Percentiles rank a stretch among this genome's conserved stretches.
Conservation (phyloP, 2,888 invertebrate genomes). For the Euplexia lucipara region DNA sequence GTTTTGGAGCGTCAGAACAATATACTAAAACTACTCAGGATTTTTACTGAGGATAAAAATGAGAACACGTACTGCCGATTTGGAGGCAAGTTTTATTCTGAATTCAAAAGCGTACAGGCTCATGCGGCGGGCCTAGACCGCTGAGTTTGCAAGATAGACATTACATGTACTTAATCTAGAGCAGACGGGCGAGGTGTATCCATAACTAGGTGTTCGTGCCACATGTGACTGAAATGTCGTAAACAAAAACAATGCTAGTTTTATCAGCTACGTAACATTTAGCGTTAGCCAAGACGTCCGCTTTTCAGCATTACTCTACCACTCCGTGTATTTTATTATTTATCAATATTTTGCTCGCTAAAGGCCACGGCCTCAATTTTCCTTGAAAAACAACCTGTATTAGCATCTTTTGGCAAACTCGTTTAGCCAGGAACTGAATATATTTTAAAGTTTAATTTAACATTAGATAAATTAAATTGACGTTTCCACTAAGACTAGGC, state of each 20-base stretch:
- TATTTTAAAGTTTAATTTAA: background rate
- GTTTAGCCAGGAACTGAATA: conserved; percentile 33
- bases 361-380: conserved; percentile 3
- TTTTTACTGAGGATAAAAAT: no score
- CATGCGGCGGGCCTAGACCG: no score
- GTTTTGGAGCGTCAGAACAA: no score
- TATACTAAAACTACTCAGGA: no score
- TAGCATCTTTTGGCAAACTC: conserved; percentile 17
- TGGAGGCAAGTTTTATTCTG: no score
- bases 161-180: no score
- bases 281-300: conserved; percentile 52
- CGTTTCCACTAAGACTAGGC: no score
- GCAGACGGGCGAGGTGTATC: no score
- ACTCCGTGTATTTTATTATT: conserved; percentile 11
- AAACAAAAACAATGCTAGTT: conserved; percentile 67
- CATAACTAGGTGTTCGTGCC: conserved; percentile 43
- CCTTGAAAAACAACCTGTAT: conserved; percentile 7
- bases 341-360: conserved; percentile 15
- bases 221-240: conserved; percentile 49
- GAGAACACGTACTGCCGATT: no score
- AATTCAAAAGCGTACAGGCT: no score
- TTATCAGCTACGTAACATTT: conserved; percentile 47
- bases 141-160: no score
- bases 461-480: background rate
- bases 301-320: conserved; percentile 14